These are phyloP conservation scores for Bacillus rossius DNA, from an alignment of 1,140 invertebrate species.

Conservation along the genomic window DNA sequence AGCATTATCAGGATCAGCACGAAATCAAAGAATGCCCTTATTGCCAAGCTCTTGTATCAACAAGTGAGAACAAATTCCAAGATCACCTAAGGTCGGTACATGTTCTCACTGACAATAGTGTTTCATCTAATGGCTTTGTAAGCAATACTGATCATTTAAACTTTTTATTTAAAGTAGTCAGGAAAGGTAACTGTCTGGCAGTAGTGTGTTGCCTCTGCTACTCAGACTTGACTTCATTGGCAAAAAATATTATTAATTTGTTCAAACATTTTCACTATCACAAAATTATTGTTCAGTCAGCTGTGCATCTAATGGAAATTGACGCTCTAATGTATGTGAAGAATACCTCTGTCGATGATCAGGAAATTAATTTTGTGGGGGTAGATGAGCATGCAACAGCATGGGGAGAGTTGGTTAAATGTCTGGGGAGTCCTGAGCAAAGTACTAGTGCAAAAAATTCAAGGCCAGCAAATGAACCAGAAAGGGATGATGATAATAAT, in stretches of 20 bases:
- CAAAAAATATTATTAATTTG: slow-evolving; percentile 10
- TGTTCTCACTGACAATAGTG: not conserved
- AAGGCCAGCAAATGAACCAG: too few species aligned
- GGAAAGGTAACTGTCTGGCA: slow-evolving; percentile 1
- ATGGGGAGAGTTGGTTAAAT: too few species aligned
- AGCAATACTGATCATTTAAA: too few species aligned
- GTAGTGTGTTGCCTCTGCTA: slow-evolving; percentile 15
- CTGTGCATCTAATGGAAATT: slow-evolving; percentile 4
- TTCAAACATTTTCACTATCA: slow-evolving; percentile 18
- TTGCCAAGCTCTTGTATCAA: slow-evolving; percentile 7
- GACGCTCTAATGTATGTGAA: not conserved
- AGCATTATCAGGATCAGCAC: too few species aligned
- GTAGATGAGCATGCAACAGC: too few species aligned
- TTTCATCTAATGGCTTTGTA: too few species aligned
- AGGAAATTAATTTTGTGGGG: too few species aligned
- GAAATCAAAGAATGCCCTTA: slow-evolving; percentile 7
- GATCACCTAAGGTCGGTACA: slow-evolving; percentile 6
- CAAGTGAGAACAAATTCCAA: slow-evolving; percentile 1
- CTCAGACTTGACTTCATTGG: slow-evolving; percentile 11
- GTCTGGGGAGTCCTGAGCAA: too few species aligned
- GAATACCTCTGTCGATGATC: not conserved
- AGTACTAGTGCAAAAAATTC: too few species aligned
- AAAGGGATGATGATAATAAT: too few species aligned
- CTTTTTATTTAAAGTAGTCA: not conserved
- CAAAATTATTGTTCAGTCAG: slow-evolving; percentile 11